Evolutionary conservation across 2,113 vertebrate genomes (phyloP).

Genomic region (Phrynosoma blainvillii): DNA sequence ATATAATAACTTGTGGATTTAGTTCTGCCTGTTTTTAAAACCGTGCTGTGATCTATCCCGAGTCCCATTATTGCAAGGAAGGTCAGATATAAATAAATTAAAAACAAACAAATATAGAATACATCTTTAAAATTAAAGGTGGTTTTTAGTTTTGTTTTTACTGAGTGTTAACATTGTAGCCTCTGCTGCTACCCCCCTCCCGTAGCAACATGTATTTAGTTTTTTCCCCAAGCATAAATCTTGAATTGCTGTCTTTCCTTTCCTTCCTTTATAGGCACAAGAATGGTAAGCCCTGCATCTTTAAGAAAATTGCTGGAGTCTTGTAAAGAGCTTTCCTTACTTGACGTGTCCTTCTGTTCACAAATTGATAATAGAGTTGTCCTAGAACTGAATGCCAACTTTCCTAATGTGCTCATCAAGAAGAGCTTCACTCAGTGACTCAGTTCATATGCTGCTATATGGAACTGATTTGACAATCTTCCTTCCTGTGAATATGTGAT

Average conservation of each 20-base stretch:
- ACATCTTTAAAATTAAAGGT: background rate
- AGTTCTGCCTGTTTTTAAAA: no score
- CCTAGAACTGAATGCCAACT: constrained; percentile 88
- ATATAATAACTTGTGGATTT: no score
- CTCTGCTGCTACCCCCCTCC: background rate
- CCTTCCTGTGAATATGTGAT: constrained; percentile 58
- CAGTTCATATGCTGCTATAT: constrained; percentile 49
- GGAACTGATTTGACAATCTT: constrained; percentile 57
- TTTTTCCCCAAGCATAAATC: background rate
- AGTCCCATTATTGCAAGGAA: no score
- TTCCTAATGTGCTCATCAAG: constrained; percentile 94
- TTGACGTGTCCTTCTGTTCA: constrained; percentile 98
- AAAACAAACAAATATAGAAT: no score
- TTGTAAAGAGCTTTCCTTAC: constrained; percentile 88
- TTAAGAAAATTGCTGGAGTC: constrained; percentile 92
- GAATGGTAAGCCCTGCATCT: constrained; percentile 89
- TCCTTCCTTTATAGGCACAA: constrained; percentile 77
- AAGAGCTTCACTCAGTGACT: constrained; percentile 97
- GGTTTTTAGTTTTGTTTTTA: background rate
- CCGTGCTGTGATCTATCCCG: no score
- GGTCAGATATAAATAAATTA: no score
- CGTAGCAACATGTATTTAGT: background rate
- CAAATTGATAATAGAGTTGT: constrained; percentile 92
- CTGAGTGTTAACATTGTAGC: background rate
- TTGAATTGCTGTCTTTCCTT: background rate